Conservation (phyloP, 2,797 vertebrate genomes). For the Pteropus rufus region DNA sequence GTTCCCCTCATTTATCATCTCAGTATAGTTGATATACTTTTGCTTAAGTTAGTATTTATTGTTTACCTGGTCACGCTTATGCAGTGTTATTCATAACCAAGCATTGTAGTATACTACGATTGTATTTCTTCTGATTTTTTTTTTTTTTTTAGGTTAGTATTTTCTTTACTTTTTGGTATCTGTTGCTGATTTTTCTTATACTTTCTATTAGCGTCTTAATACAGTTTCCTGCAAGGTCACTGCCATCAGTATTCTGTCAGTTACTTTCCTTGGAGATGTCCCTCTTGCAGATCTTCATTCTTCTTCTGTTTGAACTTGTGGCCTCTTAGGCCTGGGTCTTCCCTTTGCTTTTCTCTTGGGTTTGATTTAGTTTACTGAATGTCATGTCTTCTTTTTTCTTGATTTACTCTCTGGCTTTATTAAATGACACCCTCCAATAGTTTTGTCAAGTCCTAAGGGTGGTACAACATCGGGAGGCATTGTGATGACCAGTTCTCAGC, state of each 20-base stretch:
- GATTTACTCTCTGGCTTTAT: not conserved
- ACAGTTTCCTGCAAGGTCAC: not conserved
- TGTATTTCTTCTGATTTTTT: conserved; percentile 1
- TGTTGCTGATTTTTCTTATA: not conserved
- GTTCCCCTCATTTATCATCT: not conserved
- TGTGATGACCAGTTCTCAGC: not conserved
- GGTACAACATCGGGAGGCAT: not conserved
- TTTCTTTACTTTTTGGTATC: not conserved
- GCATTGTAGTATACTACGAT: not conserved
- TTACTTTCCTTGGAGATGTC: not conserved
- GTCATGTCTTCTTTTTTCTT: not conserved
- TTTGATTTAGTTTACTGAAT: not conserved
- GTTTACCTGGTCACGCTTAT: not conserved
- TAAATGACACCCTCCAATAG: not conserved
- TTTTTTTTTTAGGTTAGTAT: not conserved
- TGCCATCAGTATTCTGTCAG: not conserved
- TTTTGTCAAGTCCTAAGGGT: not conserved
- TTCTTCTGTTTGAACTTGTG: not conserved
- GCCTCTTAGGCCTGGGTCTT: not conserved
- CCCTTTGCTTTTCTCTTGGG: not conserved
- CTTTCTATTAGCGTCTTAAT: not conserved
- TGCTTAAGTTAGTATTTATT: not conserved
- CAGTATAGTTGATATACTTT: not conserved
- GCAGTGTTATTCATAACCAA: not conserved
- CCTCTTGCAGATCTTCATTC: not conserved